Base-by-base conservation (phyloP, 2,888 invertebrate genomes). In the Tuberolachnus salignus region DNA sequence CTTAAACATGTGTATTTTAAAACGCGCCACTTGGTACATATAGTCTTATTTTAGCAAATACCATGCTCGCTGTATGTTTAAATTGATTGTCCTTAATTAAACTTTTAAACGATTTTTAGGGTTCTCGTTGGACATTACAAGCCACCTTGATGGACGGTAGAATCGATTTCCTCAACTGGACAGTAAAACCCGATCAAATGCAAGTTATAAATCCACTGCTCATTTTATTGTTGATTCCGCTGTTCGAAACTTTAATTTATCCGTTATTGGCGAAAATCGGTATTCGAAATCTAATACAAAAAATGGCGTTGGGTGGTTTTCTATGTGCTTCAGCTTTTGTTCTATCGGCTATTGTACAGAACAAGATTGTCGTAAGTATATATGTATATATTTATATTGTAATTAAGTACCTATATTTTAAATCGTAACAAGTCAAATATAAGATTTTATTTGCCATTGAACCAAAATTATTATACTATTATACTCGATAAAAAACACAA, bases 161-260 rank as follows among this genome's bases (percentile, higher is more conserved):
- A 81, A 87, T 95, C 80, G 92, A 92, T 0, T 87, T 82, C 21
- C 92, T 92, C 0, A 87, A 82, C 14, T 92, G 89, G 86, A 88
- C 90, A 0, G 86, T 95, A 21, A 92, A 95, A 83, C 95, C 98
- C 0, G 98, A 98, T 87, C 98, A 98, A 86, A 92, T 98, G 91
- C 96, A 96, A 88, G 93, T 96, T 80, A 86, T 96, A 2, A 97
- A 97, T 87, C 96, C 97, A 0, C 84, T 95, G 4, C 87, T 96
- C 53, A 94, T 97, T 83, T 86, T 97, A 23, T 71, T 91, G 3
- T 92, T 96, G 83, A 96, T 97, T 83, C 97, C 97, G 0, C 84
- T 94, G 0, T 94, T 93, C 84, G 92, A 94, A 85, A 89, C 90
- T 78, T 88, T 87, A 3, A 88, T 97, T 78, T 97, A 97, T 85